Conservation (phyloP, 1,140 invertebrate genomes). For the Antheraea pernyi region DNA sequence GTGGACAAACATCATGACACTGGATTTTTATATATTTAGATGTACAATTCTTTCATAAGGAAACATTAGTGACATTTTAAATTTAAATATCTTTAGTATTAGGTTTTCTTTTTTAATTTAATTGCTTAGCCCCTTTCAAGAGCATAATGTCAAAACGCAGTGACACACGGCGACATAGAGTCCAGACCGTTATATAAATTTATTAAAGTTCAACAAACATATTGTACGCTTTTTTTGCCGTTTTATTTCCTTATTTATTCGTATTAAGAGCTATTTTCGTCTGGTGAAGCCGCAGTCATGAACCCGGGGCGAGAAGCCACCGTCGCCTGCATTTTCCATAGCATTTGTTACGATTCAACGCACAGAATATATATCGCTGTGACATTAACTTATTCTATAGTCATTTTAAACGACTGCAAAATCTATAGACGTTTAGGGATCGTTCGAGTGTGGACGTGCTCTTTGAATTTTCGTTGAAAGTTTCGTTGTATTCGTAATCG, state of each 20-base stretch:
- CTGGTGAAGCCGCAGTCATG: not conserved
- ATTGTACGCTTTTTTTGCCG: not conserved
- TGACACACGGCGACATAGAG: not conserved
- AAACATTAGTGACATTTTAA: too few species aligned
- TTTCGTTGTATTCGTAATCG: not conserved
- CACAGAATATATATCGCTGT: constrained; percentile 1
- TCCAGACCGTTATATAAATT: not conserved
- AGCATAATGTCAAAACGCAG: not conserved
- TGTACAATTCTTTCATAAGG: too few species aligned
- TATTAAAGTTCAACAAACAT: not conserved
- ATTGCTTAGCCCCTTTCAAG: not conserved
- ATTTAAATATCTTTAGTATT: too few species aligned
- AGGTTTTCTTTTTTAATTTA: not conserved
- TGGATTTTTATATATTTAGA: too few species aligned
- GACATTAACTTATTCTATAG: not conserved
- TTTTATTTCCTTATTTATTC: not conserved
- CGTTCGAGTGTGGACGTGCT: not conserved
- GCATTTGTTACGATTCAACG: constrained; percentile 2
- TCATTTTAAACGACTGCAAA: not conserved
- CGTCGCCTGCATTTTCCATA: not conserved
- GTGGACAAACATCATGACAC: too few species aligned
- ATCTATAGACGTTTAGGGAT: not conserved
- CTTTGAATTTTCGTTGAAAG: not conserved
- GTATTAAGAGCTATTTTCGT: not conserved
- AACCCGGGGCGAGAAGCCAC: not conserved